phyloP scores from a whole-genome alignment of 1,140 invertebrate genomes.

The Trypoxylus dichotomus region DNA sequence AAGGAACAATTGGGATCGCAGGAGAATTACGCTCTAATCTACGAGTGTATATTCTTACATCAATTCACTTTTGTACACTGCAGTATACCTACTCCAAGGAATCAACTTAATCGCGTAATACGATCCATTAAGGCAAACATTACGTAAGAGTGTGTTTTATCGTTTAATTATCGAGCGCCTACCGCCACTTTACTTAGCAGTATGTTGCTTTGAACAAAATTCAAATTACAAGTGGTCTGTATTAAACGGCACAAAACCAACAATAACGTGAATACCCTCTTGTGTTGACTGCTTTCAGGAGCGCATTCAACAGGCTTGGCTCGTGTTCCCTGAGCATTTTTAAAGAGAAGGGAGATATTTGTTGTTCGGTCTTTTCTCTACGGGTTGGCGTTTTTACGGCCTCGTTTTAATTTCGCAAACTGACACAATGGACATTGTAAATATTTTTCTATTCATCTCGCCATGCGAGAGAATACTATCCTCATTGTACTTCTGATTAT shows the following conservation, averaged over 20 bases:
- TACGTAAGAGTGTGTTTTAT: neutral
- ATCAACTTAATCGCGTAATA: too few relatives aligned
- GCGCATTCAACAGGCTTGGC: neutral
- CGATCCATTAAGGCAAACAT: neutral
- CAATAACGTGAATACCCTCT: slow-evolving; percentile 2
- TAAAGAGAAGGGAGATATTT: neutral
- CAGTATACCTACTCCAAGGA: too few relatives aligned
- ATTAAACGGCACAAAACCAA: neutral
- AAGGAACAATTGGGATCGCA: too few relatives aligned
- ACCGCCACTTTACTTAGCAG: neutral
- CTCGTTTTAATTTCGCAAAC: neutral
- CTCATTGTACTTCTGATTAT: neutral
- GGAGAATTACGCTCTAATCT: too few relatives aligned
- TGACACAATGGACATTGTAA: neutral
- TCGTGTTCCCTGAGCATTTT: neutral
- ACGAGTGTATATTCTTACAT: too few relatives aligned
- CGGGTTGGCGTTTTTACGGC: neutral
- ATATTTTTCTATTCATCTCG: neutral
- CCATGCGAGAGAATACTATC: neutral
- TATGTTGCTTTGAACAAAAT: neutral
- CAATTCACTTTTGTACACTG: too few relatives aligned
- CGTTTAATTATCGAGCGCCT: neutral
- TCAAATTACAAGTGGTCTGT: neutral
- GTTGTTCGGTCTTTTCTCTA: neutral
- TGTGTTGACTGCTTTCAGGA: neutral